Percentiles rank a stretch among this genome's conserved stretches.
Conservation (phyloP, 2,113 vertebrate species). For the Misgurnus mizolepis region DNA sequence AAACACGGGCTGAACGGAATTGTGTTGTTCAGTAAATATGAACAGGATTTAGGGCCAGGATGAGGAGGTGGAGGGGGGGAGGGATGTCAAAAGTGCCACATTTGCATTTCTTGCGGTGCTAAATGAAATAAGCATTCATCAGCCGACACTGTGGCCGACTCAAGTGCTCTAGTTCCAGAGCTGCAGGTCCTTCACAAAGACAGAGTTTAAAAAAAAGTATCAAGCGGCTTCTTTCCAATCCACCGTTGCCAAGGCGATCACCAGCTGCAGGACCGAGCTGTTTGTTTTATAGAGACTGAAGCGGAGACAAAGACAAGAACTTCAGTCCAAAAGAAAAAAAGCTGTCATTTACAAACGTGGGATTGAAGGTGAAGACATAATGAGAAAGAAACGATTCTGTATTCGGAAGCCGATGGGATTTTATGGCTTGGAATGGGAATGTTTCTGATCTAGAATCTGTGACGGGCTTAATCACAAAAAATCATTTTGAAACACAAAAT, state of each 20-base stretch:
- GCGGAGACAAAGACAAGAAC: conserved; percentile 52
- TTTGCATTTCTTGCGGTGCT: conserved; percentile 71
- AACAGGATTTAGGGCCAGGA: conserved; percentile 7
- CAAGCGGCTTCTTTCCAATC: conserved; percentile 67
- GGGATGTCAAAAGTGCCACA: conserved; percentile 40
- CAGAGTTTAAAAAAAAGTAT: conserved; percentile 63
- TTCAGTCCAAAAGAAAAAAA: conserved; percentile 35
- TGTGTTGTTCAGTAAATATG: conserved; percentile 15
- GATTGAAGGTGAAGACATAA: conserved; percentile 31
- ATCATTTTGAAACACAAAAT: neutral
- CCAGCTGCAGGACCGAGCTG: conserved; percentile 69
- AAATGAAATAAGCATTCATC: conserved; percentile 75
- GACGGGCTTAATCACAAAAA: neutral
- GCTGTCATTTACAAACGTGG: conserved; percentile 54
- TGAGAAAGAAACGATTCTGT: neutral
- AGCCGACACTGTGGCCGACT: conserved; percentile 68
- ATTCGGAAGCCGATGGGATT: conserved; percentile 21
- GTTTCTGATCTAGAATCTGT: too few relatives aligned
- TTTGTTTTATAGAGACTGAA: conserved; percentile 68
- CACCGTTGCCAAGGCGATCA: conserved; percentile 73
- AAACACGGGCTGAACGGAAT: conserved; percentile 53
- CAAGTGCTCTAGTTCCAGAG: conserved; percentile 68
- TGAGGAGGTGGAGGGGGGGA: too few relatives aligned
- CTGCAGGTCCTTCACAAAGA: conserved; percentile 69
- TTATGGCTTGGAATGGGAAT: neutral